Conservation (phyloP, 2,888 invertebrate genomes). For the Lacanobia oleracea region DNA sequence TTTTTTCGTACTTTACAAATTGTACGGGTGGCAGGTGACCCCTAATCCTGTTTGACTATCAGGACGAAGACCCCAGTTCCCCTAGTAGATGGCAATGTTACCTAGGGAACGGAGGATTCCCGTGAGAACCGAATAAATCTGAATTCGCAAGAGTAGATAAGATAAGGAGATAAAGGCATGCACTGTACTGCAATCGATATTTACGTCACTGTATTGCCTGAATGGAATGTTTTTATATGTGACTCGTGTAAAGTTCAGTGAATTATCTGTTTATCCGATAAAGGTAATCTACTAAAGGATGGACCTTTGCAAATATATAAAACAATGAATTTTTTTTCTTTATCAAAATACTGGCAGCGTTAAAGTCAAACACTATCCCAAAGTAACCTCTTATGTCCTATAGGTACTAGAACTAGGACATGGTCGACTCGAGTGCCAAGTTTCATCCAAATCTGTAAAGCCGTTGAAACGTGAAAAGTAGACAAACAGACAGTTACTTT, state of each 20-base stretch:
- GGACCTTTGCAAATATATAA: too few relatives aligned
- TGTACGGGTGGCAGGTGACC: conserved; percentile 36
- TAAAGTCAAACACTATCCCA: too few relatives aligned
- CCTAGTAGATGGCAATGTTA: conserved; percentile 10
- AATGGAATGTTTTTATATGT: not conserved
- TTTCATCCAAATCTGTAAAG: too few relatives aligned
- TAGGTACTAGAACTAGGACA: too few relatives aligned
- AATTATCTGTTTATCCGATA: not conserved
- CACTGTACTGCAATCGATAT: conserved; percentile 43
- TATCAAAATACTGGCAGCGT: too few relatives aligned
- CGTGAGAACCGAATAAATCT: conserved; percentile 57
- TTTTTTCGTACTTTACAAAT: not conserved
- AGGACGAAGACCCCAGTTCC: conserved; percentile 45
- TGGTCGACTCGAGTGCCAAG: too few relatives aligned
- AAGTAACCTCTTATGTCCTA: too few relatives aligned
- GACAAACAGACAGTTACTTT: too few relatives aligned
- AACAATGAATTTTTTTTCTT: too few relatives aligned
- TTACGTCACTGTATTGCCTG: conserved; percentile 19
- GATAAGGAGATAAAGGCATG: conserved; percentile 55
- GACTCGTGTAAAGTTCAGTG: not conserved
- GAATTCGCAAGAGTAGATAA: conserved; percentile 56
- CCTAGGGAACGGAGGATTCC: conserved; percentile 47
- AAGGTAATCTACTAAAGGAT: too few relatives aligned
- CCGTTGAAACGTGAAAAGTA: too few relatives aligned
- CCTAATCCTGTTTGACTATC: conserved; percentile 29